Conservation (phyloP, 2,888 invertebrate species). For the Noctua janthe region DNA sequence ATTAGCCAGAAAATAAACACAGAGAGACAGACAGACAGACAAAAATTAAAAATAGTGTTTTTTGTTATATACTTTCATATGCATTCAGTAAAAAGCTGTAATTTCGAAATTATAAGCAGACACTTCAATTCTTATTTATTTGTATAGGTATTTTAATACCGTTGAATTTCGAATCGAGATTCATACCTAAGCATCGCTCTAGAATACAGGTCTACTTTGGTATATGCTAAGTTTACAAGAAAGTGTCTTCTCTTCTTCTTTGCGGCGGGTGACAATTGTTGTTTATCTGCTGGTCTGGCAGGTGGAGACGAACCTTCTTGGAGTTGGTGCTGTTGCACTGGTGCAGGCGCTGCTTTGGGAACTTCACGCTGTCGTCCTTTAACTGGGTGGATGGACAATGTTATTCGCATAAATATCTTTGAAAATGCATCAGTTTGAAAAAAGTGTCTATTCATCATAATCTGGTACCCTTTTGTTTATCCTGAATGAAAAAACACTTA, state of each 20-base stretch:
- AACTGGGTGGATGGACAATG: constrained; percentile 69
- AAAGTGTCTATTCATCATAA: not conserved
- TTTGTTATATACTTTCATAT: too few relatives aligned
- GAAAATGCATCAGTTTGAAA: not conserved
- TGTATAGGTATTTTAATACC: not conserved
- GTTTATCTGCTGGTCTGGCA: constrained; percentile 83
- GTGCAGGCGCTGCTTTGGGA: constrained; percentile 80
- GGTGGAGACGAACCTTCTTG: constrained; percentile 84
- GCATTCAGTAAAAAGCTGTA: too few relatives aligned
- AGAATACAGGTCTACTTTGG: constrained; percentile 22
- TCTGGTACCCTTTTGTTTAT: not conserved
- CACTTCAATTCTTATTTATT: too few relatives aligned
- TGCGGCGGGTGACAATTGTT: constrained; percentile 82
- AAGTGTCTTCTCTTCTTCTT: constrained; percentile 83
- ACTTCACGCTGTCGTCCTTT: constrained; percentile 85
- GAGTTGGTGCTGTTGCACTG: constrained; percentile 85
- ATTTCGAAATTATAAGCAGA: too few relatives aligned
- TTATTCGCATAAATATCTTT: not conserved
- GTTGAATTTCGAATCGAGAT: constrained; percentile 1
- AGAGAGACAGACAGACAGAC: too few relatives aligned
- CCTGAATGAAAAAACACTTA: too few relatives aligned
- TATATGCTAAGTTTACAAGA: constrained; percentile 74
- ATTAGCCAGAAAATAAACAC: too few relatives aligned
- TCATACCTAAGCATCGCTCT: not conserved
- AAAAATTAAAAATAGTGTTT: too few relatives aligned